Evolutionary conservation across 2,113 vertebrate species (phyloP).

Genomic region (Odobenus rosmarus): DNA sequence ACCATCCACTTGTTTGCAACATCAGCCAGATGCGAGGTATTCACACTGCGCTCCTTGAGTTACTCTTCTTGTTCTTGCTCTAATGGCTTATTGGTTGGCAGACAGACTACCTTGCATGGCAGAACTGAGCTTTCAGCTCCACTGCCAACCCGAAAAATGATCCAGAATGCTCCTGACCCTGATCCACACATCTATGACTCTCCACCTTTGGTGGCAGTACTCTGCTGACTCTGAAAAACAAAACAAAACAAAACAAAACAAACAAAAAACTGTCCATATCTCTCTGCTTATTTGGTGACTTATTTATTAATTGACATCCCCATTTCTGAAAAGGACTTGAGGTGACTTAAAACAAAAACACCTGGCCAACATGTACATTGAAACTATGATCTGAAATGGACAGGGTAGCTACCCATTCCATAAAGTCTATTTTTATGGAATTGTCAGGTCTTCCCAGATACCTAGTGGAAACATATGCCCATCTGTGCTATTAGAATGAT

Average conservation of each 20-base stretch:
- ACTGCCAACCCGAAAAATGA: neutral
- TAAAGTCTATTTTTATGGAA: neutral
- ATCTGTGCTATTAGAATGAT: neutral
- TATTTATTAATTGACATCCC: neutral
- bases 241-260: no score
- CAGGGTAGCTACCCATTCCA: neutral
- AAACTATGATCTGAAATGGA: neutral
- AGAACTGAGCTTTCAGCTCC: neutral
- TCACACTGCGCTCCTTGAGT: neutral
- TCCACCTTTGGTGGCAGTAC: neutral
- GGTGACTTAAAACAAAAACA: neutral
- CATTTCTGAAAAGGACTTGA: neutral
- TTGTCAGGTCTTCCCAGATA: neutral
- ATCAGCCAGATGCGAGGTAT: accelerated
- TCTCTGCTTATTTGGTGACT: neutral
- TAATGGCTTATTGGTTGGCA: neutral
- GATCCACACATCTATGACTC: neutral
- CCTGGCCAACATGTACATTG: neutral
- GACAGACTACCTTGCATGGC: no score
- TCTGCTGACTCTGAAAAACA: neutral
- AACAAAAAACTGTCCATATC: neutral
- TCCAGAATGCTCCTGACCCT: neutral
- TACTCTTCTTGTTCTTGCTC: neutral
- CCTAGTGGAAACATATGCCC: neutral
- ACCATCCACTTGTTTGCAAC: neutral